A percentile compares a stretch with the other conserved stretches of the same genome.
Conservation (phyloP, 2,888 invertebrate species). For the Brachypalpus laphriformis region DNA sequence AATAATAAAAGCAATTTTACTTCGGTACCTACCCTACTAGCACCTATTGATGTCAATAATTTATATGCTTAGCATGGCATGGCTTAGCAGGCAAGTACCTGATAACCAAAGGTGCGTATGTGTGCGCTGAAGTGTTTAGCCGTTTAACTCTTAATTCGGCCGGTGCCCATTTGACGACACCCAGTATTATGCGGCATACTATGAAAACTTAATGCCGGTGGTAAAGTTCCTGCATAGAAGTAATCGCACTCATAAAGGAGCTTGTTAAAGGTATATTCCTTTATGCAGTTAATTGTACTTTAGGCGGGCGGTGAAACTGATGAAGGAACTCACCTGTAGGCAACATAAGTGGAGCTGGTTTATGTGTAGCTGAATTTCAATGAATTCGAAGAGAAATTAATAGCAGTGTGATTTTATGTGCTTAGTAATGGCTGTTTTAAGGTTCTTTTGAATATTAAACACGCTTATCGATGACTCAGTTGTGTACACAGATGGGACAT, state of each 20-base stretch:
- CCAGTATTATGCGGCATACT: background rate
- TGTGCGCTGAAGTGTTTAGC: background rate
- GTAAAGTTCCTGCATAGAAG: conserved; percentile 5
- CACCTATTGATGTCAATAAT: background rate
- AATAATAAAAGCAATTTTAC: background rate
- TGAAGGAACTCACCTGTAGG: conserved; percentile 17
- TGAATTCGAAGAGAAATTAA: conserved; percentile 13
- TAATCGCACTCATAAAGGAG: conserved; percentile 13
- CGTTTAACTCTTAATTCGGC: background rate
- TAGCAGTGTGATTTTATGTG: conserved; percentile 12
- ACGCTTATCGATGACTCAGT: conserved; percentile 5
- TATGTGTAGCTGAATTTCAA: background rate
- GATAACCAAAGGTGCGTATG: background rate
- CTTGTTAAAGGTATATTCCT: conserved; percentile 1
- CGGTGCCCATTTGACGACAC: background rate
- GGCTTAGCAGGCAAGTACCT: background rate
- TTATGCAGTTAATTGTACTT: background rate
- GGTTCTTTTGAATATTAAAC: conserved; percentile 15
- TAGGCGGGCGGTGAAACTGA: background rate
- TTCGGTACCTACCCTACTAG: background rate
- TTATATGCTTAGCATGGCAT: background rate
- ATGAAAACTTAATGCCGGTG: conserved; percentile 1
- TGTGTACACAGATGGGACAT: conserved; percentile 38
- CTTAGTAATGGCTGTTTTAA: background rate
- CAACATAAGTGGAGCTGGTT: background rate